Base-by-base conservation (phyloP, 2,797 vertebrate species). In the Cynodonichthys magdalenae region DNA sequence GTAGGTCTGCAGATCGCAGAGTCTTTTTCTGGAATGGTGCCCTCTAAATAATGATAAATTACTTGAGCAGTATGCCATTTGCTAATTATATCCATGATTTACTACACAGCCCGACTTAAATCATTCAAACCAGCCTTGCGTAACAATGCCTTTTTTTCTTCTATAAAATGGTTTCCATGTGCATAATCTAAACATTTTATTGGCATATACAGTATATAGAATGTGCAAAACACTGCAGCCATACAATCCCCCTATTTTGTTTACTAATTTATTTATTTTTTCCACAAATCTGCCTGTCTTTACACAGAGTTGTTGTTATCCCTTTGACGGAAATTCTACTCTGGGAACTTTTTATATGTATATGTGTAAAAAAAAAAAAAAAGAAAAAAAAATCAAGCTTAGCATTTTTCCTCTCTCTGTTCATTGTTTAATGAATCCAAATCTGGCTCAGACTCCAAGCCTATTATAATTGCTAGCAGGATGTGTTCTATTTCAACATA, bases 41-140 rank as follows among this genome's bases (percentile, higher is more conserved):
- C 96, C 96, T 98, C 95, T 96, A 98, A 98, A 98, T 98, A 97
- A 97, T 99, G 97, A 99, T 99, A 96, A 97, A 99, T 98, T 96
- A 96, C 97, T 97, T 96, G 95, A 96, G 97, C 97, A 95, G 95
- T 94, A 96, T 98, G 97, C 96, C 97, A 98, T 99, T 99, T 99
- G 97, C 97, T 99, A 99, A 99, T 99, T 99, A 99, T 98, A 99
- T 97, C 97, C 97, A 96, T 99, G 97, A 99, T 99, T 99, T 98
- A 99, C 97, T 97, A 96, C 96, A 95, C 95, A 97, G 96, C 96
- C 94, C 95, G 96, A 96, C 96, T 99, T 99, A 98, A 99, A 99
- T 99, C 96, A 99, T 97, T 99, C 97, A 99, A 96, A 96, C 95
- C 97, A 97, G 95, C 95, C 97, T 98, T 98, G 96, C 96, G 93